phyloP scores from a whole-genome alignment of 2,797 vertebrate species.

The Argyrosomus regius region DNA sequence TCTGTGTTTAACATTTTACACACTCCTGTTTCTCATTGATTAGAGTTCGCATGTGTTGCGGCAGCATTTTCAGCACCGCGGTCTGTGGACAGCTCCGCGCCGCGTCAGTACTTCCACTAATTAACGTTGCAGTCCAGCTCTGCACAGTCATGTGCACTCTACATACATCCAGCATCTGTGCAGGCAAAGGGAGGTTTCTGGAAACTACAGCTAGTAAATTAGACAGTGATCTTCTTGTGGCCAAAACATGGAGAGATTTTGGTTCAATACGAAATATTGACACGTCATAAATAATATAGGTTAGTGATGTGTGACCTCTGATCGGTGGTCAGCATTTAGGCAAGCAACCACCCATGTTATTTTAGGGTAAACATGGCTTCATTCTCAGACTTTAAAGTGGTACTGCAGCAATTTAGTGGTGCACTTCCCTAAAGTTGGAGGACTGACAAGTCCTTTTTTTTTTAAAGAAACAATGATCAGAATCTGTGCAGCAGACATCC shows the following conservation, averaged over 20 bases:
- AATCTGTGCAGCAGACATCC: neutral
- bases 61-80: slow-evolving; percentile 79
- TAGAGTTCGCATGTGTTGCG: slow-evolving; percentile 45
- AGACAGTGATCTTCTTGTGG: neutral
- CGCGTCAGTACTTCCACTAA: slow-evolving; percentile 59
- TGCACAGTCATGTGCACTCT: slow-evolving; percentile 38
- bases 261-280: neutral
- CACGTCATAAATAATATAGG: slow-evolving; percentile 1
- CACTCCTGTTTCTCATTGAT: neutral
- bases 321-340: neutral
- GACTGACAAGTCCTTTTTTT: neutral
- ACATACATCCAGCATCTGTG: neutral
- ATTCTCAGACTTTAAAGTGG: neutral
- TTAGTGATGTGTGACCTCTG: slow-evolving; percentile 7
- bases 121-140: slow-evolving; percentile 56
- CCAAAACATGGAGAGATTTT: neutral
- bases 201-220: neutral
- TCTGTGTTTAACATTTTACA: neutral
- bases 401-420: slow-evolving; percentile 3
- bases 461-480: neutral
- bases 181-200: slow-evolving; percentile 18
- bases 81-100: slow-evolving; percentile 77
- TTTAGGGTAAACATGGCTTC: neutral
- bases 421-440: neutral
- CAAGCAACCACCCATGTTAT: neutral